phyloP scores from a whole-genome alignment of 2,888 invertebrate genomes.

The Spilarctia lutea region DNA sequence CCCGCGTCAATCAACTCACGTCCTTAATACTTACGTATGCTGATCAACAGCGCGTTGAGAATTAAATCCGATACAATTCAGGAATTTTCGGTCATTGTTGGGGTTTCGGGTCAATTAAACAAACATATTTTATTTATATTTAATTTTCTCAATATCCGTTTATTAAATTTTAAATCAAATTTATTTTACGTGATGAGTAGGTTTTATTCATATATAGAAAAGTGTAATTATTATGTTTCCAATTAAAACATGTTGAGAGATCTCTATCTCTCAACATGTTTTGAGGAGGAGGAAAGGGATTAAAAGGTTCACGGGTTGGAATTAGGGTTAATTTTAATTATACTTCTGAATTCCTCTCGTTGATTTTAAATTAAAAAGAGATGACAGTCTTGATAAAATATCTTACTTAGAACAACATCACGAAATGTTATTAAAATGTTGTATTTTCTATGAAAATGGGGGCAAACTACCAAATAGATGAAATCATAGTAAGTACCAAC shows the following conservation, averaged over 20 bases:
- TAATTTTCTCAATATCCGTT: conserved; percentile 10
- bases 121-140: conserved; percentile 19
- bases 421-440: neutral
- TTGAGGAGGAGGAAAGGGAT: neutral
- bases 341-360: neutral
- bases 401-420: neutral
- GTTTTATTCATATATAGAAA: neutral
- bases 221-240: conserved; percentile 18
- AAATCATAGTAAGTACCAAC: too few relatives aligned
- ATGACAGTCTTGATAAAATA: neutral
- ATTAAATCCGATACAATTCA: conserved; percentile 44
- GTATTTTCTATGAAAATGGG: neutral
- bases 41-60: conserved; percentile 36
- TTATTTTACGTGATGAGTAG: conserved; percentile 5
- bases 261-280: too few relatives aligned
- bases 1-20: neutral
- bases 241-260: conserved; percentile 10
- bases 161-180: conserved; percentile 9
- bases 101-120: conserved; percentile 33
- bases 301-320: neutral
- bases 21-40: conserved; percentile 9
- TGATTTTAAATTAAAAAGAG: neutral
- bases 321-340: conserved; percentile 13
- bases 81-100: conserved; percentile 36
- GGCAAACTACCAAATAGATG: too few relatives aligned